A percentile compares a stretch with the other conserved stretches of the same genome.
Conservation (phyloP, 2,113 vertebrate genomes). For the Pardalotus punctatus region DNA sequence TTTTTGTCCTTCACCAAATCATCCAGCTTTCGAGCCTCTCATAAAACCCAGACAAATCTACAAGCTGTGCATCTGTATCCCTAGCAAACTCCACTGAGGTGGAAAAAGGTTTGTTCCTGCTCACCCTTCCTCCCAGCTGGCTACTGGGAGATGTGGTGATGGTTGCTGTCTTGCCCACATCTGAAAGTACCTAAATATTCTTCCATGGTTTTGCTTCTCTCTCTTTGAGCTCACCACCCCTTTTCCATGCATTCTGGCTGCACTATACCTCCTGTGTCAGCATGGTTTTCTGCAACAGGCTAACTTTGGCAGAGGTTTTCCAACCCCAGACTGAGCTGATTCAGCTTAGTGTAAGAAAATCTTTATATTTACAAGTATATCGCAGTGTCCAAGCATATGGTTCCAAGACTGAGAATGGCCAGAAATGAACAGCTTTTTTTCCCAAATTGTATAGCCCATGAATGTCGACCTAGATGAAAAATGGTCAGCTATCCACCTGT, state of each 20-base stretch:
- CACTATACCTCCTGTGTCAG: too few species aligned
- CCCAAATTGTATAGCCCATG: background rate
- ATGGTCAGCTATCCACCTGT: background rate
- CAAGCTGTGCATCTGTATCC: background rate
- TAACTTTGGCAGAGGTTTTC: background rate
- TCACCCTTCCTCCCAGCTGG: background rate
- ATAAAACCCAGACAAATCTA: background rate
- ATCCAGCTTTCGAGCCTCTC: background rate
- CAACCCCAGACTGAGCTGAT: background rate
- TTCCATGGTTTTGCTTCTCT: background rate
- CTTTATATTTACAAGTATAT: too few species aligned
- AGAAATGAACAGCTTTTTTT: background rate
- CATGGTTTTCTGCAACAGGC: background rate
- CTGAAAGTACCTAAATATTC: background rate
- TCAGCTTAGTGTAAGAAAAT: background rate
- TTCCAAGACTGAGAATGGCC: background rate
- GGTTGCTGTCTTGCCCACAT: background rate
- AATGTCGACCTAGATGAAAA: background rate
- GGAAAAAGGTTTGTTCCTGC: background rate
- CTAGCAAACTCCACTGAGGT: background rate
- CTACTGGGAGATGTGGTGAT: background rate
- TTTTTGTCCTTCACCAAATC: background rate
- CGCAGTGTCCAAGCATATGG: background rate
- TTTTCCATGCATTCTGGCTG: rapidly evolving
- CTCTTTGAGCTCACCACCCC: background rate